Percentiles rank a stretch among this genome's conserved stretches.
Conservation (phyloP, 2,797 vertebrate species). For the Botia kubotai region DNA sequence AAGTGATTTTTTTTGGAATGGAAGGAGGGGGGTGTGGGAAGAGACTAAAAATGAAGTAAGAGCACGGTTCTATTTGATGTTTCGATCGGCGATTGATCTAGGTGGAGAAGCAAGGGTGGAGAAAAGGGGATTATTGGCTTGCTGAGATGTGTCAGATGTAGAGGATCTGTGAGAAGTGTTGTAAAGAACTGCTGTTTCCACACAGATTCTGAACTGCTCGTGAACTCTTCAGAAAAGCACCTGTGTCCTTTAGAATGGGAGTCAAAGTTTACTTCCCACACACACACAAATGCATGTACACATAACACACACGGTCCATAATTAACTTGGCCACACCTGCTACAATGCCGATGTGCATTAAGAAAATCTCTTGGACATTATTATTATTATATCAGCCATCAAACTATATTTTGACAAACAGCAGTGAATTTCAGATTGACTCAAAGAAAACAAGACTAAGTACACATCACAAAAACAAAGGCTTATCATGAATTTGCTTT, state of each 20-base stretch:
- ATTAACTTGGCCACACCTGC: neutral
- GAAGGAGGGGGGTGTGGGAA: constrained; percentile 57
- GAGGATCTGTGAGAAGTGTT: constrained; percentile 98
- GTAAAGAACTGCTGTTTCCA: constrained; percentile 94
- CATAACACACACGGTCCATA: neutral
- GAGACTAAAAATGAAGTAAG: constrained; percentile 74
- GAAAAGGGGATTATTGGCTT: constrained; percentile 99
- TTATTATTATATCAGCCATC: too few species aligned
- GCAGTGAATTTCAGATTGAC: too few species aligned
- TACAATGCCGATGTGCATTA: neutral
- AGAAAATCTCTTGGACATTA: neutral
- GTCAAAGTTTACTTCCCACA: constrained; percentile 74
- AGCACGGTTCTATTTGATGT: constrained; percentile 94
- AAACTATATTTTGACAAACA: too few species aligned
- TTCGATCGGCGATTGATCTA: constrained; percentile 99
- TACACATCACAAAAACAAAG: too few species aligned
- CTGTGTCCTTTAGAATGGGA: constrained; percentile 90
- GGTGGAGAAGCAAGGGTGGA: constrained; percentile 92
- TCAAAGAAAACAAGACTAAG: too few species aligned
- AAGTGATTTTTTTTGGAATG: constrained; percentile 82
- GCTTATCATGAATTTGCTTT: too few species aligned
- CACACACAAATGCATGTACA: constrained; percentile 61
- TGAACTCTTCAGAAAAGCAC: constrained; percentile 93
- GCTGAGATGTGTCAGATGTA: constrained; percentile 97
- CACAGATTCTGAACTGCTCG: constrained; percentile 91